Evolutionary conservation across 2,888 invertebrate species (phyloP).

Genomic region (Xestia sexstrigata): DNA sequence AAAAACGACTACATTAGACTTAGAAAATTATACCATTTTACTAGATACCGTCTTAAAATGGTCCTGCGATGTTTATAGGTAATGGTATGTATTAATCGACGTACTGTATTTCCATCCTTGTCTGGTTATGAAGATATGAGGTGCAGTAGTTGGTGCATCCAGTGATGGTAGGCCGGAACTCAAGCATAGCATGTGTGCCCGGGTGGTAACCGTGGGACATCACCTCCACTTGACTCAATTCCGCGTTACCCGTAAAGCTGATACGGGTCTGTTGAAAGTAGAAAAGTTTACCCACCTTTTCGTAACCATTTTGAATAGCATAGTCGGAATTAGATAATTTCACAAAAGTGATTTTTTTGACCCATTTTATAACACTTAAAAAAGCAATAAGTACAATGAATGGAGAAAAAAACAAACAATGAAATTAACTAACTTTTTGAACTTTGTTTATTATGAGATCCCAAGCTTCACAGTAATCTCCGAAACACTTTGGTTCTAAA

Average conservation of each 20-base stretch:
- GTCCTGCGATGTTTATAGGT: not conserved
- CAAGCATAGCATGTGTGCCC: conserved; percentile 81
- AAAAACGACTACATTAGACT: not conserved
- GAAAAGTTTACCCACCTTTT: not conserved
- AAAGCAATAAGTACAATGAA: not conserved
- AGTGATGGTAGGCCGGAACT: conserved; percentile 86
- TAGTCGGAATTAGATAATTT: not conserved
- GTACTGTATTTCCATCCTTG: conserved; percentile 87
- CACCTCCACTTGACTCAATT: conserved; percentile 82
- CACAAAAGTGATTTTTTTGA: too few relatives aligned
- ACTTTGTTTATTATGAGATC: conserved; percentile 82
- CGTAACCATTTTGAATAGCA: not conserved
- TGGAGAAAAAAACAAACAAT: not conserved
- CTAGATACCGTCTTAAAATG: not conserved
- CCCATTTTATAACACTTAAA: too few relatives aligned
- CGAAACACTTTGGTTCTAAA: conserved; percentile 82
- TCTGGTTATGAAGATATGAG: conserved; percentile 85
- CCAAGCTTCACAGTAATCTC: conserved; percentile 86
- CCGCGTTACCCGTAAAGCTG: conserved; percentile 83
- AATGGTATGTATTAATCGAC: too few relatives aligned
- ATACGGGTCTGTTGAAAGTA: conserved; percentile 75
- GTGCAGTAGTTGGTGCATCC: conserved; percentile 85
- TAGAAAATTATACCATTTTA: not conserved
- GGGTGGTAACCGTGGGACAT: conserved; percentile 87
- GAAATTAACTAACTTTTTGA: conserved; percentile 77